Base-by-base conservation (phyloP, 1,140 invertebrate species). In the Charaxes varanes region DNA sequence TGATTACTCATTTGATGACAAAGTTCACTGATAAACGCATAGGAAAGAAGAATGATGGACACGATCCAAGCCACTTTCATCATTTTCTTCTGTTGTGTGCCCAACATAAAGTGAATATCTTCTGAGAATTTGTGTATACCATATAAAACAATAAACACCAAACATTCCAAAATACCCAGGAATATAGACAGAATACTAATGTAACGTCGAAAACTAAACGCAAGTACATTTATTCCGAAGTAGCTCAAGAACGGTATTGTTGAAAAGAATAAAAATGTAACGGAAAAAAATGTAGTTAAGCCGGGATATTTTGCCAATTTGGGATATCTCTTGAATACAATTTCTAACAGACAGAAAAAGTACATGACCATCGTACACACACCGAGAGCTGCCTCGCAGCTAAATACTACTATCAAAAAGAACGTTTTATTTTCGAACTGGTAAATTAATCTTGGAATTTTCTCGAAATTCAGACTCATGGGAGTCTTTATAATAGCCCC, bases 81-180 rank as follows among this genome's bases (percentile, higher is more conserved):
- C 19, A 32, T 66, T 6, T 30, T 48, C n/a, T 53, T 67, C n/a
- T 72, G 70, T 18, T 61, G 59, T 0, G 73, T 51, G 2, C 77
- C 77, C 17, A 70, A 51, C 77, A 82, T 82, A 17, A 79, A 82
- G 42, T 82, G 74, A 7, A 82, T 53, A 24, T 82, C 77, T 50
- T 82, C 74, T 1, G 55, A 62, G 45, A 82, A 79, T 33, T 31
- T 68, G 12, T 65, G 48, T 7, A 69, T 10, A 0, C 78, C 78
- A 17, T 79, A 79, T n/a, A n/a, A n/a, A 12, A 73, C 5, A 2
- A 82, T 36, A 30, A 79, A 82, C 0, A 71, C 60, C 2, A 62
- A 5, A 18, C 49, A 60, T 43, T 82, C 72, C 2, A 67, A 7
- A 7, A 64, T 36, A 0, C 36, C 45, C 6, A 67, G 27, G 18